Conservation (phyloP, 2,888 invertebrate genomes). For the Metallyticus violacea region DNA sequence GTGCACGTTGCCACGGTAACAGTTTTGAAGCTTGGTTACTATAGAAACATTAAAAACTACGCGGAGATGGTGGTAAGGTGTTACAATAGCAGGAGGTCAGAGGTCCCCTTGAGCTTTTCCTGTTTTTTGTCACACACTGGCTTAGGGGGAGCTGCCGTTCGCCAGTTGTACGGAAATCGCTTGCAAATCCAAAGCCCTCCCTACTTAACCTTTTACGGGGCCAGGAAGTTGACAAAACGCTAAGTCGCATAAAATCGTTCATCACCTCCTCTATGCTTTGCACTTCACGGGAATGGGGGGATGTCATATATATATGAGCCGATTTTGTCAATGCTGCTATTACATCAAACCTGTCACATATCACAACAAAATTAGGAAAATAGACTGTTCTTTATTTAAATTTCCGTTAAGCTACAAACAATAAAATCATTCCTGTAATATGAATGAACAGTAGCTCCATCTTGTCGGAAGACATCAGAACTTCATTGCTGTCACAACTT, state of each 20-base stretch:
- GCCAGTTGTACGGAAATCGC: not conserved
- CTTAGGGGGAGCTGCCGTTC: too few relatives aligned
- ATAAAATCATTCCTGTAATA: too few relatives aligned
- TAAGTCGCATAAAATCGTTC: slow-evolving; percentile 2
- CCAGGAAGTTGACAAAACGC: not conserved
- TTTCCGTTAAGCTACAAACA: too few relatives aligned
- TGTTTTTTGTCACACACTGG: not conserved
- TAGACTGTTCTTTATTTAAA: too few relatives aligned
- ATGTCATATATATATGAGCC: too few relatives aligned
- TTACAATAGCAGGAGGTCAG: not conserved
- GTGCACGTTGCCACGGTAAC: too few relatives aligned
- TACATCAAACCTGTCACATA: too few relatives aligned
- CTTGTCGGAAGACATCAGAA: too few relatives aligned
- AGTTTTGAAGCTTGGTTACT: not conserved
- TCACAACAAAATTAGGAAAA: too few relatives aligned
- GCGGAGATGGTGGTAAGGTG: not conserved
- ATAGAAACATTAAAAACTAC: not conserved
- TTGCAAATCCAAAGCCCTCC: not conserved
- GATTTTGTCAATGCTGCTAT: not conserved
- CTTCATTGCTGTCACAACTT: too few relatives aligned
- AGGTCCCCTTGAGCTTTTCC: not conserved
- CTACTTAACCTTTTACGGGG: slow-evolving; percentile 8
- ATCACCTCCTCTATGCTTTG: not conserved
- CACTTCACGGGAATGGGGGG: not conserved
- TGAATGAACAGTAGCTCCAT: too few relatives aligned